Evolutionary conservation across 2,888 invertebrate genomes (phyloP), one percentile per base, ranked within the genome.

Genomic region (Microctonus aethiopoides): DNA sequence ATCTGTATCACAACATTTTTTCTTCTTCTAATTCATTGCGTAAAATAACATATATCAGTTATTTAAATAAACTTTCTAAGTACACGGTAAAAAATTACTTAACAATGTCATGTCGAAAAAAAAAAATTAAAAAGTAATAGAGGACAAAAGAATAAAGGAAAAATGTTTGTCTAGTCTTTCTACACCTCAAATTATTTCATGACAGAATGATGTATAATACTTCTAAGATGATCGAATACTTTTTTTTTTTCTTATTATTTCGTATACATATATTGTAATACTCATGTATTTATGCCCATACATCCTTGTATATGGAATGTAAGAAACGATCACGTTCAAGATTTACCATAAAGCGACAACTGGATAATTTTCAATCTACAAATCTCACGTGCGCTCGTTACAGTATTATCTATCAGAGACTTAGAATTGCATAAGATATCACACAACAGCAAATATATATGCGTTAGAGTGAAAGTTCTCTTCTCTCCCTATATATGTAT

Each of bases 401-500:
- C 52, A 41, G 57, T 46, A 16, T 46, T 16, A 46, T 46, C 46
- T n/a, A 46, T 46, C 46, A 6, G 16, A 46, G 46, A 46, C 46
- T 7, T 46, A 46, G 1, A 46, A 46, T 69, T 69, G 57, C 68
- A 64, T 69, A 69, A 69, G 34, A 36, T 46, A 32, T 41, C 46
- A 24, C 46, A 41, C 54, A 29, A 29, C n/a, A n/a, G 26, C 29
- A n/a, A 26, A 29, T 63, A 60, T 61, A 65, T 61, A 65, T 69
- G 69, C 72, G 72, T 68, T 71, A 72, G 73, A 76, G 75, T 76
- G 75, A 76, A 76, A 76, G 76, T 76, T 73, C 67, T 68, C 72
- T 70, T 63, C 73, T 69, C 26, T 36, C 22, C 32, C 68, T 69
- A 69, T 72, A 69, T 68, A 16, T 52, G 60, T 70, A 71, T 74